phyloP scores from a whole-genome alignment of 2,888 invertebrate genomes.

The Dasysyrphus albostriatus region DNA sequence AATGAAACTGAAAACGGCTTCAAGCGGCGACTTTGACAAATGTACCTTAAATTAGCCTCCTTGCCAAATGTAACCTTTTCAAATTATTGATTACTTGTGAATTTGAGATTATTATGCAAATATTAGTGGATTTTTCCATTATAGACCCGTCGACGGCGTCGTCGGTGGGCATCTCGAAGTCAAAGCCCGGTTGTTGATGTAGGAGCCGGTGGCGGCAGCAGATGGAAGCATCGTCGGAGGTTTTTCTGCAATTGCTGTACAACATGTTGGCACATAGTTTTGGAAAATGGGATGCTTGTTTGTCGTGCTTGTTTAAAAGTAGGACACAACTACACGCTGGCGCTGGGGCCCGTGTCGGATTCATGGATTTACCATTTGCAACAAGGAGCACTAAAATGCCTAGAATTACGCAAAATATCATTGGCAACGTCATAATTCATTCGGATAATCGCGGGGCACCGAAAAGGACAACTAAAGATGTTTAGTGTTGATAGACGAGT shows the following conservation, averaged over 20 bases:
- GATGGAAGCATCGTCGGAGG: conserved; percentile 5
- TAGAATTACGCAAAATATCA: conserved; percentile 63
- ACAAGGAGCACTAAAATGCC: conserved; percentile 42
- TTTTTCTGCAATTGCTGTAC: background rate
- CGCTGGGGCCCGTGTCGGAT: background rate
- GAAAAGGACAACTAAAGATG: conserved; percentile 18
- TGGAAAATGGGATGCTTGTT: conserved; percentile 63
- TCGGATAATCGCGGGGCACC: conserved; percentile 30
- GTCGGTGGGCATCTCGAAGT: background rate
- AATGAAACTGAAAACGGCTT: conserved; percentile 64
- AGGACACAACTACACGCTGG: conserved; percentile 54
- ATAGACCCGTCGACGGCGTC: conserved; percentile 20
- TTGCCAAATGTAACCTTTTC: conserved; percentile 72
- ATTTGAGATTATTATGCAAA: conserved; percentile 76
- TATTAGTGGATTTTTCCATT: conserved; percentile 69
- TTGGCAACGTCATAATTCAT: conserved; percentile 69
- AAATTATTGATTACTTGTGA: conserved; percentile 73
- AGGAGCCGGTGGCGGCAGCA: background rate
- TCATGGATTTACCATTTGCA: conserved; percentile 27
- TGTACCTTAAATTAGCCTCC: conserved; percentile 74
- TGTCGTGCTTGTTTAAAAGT: conserved; percentile 52
- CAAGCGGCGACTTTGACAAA: conserved; percentile 71
- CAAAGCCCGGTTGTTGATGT: too few species aligned
- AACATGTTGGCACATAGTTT: conserved; percentile 63
- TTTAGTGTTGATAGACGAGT: conserved; percentile 34